Percentiles rank a stretch among this genome's conserved stretches.
Evolutionary conservation across 2,888 invertebrate species (phyloP).

Genomic region (Camponotus fellah): DNA sequence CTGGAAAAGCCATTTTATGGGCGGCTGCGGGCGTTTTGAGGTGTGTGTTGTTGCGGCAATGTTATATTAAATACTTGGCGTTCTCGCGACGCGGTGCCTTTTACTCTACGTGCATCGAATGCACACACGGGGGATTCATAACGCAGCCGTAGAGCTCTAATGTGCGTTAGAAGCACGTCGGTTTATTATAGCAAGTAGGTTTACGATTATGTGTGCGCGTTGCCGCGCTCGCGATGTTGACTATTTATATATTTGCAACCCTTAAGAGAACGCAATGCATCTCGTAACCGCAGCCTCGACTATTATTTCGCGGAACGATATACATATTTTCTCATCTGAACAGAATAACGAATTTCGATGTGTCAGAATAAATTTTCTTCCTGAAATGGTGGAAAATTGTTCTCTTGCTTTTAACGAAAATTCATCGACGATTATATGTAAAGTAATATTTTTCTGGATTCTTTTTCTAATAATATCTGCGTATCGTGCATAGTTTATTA

Average conservation of each 20-base stretch:
- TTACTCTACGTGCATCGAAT: conserved; percentile 51
- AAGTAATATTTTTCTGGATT: conserved; percentile 10
- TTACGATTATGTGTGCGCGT: conserved; percentile 24
- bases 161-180: conserved; percentile 9
- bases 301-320: background rate
- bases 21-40: conserved; percentile 47
- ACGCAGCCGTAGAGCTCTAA: conserved; percentile 26
- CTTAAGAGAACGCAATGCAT: background rate
- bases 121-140: conserved; percentile 27
- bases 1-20: conserved; percentile 38
- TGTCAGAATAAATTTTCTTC: no score
- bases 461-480: background rate
- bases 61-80: conserved; percentile 57
- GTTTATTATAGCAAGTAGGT: conserved; percentile 37
- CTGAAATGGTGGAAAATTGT: background rate
- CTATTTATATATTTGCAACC: conserved; percentile 35
- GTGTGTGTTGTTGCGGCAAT: conserved; percentile 47
- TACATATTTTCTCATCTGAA: background rate
- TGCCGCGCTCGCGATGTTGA: background rate
- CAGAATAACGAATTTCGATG: background rate
- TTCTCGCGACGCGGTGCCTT: conserved; percentile 18
- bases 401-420: background rate
- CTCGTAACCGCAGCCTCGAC: background rate
- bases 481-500: conserved; percentile 27
- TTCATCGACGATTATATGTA: background rate